phyloP scores from a whole-genome alignment of 1,140 invertebrate genomes.

The Piezodorus guildinii region DNA sequence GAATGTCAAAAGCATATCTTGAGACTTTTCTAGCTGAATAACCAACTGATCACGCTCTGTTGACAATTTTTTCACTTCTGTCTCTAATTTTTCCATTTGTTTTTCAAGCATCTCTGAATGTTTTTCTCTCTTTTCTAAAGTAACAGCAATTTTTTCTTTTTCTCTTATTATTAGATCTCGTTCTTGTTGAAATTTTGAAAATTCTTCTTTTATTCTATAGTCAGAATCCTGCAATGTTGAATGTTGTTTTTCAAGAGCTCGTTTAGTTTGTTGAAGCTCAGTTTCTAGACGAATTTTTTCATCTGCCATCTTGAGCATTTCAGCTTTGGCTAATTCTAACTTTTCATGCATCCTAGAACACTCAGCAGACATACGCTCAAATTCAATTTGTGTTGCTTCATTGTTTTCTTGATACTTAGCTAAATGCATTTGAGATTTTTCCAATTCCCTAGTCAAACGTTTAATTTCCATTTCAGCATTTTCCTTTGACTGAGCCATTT shows the following conservation, averaged over 20 bases:
- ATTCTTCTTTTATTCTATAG: slow-evolving; percentile 36
- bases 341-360: slow-evolving; percentile 64
- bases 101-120: slow-evolving; percentile 72
- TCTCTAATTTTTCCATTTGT: slow-evolving; percentile 67
- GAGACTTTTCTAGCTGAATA: slow-evolving; percentile 78
- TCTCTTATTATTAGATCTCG: slow-evolving; percentile 54
- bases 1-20: slow-evolving; percentile 86
- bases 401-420: slow-evolving; percentile 68
- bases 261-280: slow-evolving; percentile 52
- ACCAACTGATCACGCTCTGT: slow-evolving; percentile 77
- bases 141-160: slow-evolving; percentile 57
- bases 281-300: slow-evolving; percentile 50
- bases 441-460: slow-evolving; percentile 71
- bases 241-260: slow-evolving; percentile 53
- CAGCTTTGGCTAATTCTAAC: slow-evolving; percentile 52
- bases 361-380: slow-evolving; percentile 68
- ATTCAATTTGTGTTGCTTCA: slow-evolving; percentile 66
- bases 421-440: slow-evolving; percentile 69
- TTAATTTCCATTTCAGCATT: slow-evolving; percentile 74
- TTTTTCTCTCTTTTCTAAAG: slow-evolving; percentile 59
- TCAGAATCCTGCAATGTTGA: slow-evolving; percentile 35
- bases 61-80: slow-evolving; percentile 70
- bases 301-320: slow-evolving; percentile 37
- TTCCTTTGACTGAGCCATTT: slow-evolving; percentile 60
- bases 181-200: slow-evolving; percentile 47